A percentile compares a stretch with the other conserved stretches of the same genome.
phyloP scores from a whole-genome alignment of 2,888 invertebrate genomes.

The Geotrupes spiniger region DNA sequence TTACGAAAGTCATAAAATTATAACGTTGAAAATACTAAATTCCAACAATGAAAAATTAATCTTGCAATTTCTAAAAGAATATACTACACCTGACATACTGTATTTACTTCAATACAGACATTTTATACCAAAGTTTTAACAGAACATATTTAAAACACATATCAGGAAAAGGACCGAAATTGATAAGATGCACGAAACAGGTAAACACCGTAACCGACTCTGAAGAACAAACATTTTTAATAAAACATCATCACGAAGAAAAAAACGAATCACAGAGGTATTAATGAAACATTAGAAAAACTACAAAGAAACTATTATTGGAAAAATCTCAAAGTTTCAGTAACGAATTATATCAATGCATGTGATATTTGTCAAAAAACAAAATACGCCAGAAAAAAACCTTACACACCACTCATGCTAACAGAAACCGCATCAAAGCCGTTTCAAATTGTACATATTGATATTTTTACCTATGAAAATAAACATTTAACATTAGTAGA shows the following conservation, averaged over 20 bases:
- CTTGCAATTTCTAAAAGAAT: neutral
- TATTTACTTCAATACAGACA: neutral
- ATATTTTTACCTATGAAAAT: neutral
- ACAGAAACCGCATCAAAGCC: neutral
- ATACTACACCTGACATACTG: neutral
- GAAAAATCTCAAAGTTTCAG: constrained; percentile 11
- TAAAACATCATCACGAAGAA: constrained; percentile 17
- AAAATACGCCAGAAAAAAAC: neutral
- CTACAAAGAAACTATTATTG: constrained; percentile 19
- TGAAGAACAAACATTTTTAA: constrained; percentile 10
- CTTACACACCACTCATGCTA: neutral
- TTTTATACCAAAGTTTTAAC: neutral
- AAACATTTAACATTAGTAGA: constrained; percentile 1
- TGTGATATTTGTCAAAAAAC: constrained; percentile 6
- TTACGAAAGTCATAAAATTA: constrained; percentile 13
- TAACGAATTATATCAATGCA: constrained; percentile 2
- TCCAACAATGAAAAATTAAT: no score
- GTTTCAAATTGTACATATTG: constrained; percentile 6
- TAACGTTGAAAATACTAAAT: neutral
- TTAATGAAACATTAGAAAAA: constrained; percentile 13
- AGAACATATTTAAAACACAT: constrained; percentile 8
- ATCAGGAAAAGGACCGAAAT: constrained; percentile 11
- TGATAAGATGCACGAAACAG: constrained; percentile 8
- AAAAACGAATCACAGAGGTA: constrained; percentile 22
- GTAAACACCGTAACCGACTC: constrained; percentile 13